These are phyloP conservation scores for Heliconius sara DNA, from an alignment of 2,888 invertebrate species.

Conservation along the genomic window DNA sequence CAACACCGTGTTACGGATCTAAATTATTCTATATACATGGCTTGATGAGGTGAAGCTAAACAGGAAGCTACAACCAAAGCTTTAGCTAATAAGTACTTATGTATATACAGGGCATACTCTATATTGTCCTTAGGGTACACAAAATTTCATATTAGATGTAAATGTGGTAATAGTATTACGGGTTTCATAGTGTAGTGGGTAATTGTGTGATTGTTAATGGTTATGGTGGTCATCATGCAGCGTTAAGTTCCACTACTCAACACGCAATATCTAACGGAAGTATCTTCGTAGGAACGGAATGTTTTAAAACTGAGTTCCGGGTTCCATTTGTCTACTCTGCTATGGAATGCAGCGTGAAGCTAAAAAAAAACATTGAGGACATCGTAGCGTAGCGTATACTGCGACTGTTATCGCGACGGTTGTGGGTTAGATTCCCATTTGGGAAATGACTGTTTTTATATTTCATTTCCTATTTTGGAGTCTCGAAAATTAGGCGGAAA, in stretches of 20 bases:
- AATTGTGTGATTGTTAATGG: too few species aligned
- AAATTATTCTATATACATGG: conserved; percentile 12
- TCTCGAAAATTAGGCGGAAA: background rate
- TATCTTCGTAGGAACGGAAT: too few species aligned
- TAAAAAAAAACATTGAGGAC: too few species aligned
- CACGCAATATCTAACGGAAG: background rate
- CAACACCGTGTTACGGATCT: conserved; percentile 9
- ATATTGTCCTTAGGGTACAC: background rate
- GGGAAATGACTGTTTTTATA: background rate
- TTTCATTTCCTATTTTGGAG: conserved; percentile 20
- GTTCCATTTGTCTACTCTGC: too few species aligned
- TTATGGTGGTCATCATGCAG: too few species aligned
- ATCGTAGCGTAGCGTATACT: too few species aligned
- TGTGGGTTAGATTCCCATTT: too few species aligned
- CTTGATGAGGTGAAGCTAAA: conserved; percentile 7
- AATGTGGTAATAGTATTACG: background rate
- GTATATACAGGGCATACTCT: background rate
- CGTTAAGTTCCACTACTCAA: background rate
- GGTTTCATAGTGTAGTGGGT: background rate
- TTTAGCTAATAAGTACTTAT: background rate
- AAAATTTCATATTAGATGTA: background rate
- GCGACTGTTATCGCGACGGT: too few species aligned
- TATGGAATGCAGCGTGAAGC: too few species aligned
- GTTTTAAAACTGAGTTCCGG: too few species aligned
- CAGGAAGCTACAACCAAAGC: conserved; percentile 1